phyloP scores from a whole-genome alignment of 2,113 vertebrate species.

The Rhea americana region DNA sequence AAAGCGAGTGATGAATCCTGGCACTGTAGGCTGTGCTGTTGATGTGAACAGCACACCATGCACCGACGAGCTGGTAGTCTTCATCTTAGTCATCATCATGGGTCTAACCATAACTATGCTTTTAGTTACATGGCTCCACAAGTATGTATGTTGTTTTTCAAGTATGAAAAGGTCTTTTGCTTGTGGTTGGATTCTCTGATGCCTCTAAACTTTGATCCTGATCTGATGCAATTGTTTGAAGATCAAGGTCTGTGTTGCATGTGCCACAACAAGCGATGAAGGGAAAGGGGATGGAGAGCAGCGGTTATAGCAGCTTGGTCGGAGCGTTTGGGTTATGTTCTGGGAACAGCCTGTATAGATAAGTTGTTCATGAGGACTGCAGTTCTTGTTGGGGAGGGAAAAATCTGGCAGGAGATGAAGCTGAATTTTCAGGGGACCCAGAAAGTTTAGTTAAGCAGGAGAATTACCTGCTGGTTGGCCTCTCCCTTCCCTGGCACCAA shows the following conservation, averaged over 20 bases:
- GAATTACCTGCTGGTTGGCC: not conserved
- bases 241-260: not conserved
- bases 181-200: not conserved
- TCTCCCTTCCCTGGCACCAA: not conserved
- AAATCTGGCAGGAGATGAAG: not conserved
- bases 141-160: not conserved
- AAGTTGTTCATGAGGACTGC: not conserved
- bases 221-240: not conserved
- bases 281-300: not conserved
- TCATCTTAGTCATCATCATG: slow-evolving; percentile 26
- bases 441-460: not conserved
- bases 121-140: slow-evolving; percentile 29
- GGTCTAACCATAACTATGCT: slow-evolving; percentile 9
- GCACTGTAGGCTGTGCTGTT: not conserved
- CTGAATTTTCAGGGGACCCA: not conserved
- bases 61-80: not conserved
- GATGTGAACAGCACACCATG: not conserved
- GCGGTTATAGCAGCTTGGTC: not conserved
- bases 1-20: not conserved
- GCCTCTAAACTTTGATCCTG: not conserved
- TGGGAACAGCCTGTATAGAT: not conserved
- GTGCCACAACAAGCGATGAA: not conserved
- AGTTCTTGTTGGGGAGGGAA: not conserved
- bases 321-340: not conserved
- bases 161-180: slow-evolving; percentile 8